These are phyloP conservation scores for Vandiemenella viatica DNA, from an alignment of 2,888 invertebrate genomes.

Conservation along the genomic window DNA sequence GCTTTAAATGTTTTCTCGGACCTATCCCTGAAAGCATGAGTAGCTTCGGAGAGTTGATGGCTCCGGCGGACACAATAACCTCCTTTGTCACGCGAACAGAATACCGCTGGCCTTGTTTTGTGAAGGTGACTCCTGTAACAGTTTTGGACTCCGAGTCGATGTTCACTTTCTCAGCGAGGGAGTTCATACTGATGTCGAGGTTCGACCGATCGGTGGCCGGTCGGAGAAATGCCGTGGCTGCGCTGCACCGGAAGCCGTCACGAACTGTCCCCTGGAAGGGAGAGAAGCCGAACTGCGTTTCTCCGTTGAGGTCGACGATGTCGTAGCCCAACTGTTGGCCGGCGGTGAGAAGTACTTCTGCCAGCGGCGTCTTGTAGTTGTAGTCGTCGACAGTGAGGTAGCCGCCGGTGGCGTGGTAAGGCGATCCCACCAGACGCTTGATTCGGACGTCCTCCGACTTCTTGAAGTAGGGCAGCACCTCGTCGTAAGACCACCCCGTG, in stretches of 20 bases:
- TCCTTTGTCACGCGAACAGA: slow-evolving; percentile 12
- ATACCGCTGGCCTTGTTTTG: slow-evolving; percentile 2
- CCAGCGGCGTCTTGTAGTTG: slow-evolving; percentile 6
- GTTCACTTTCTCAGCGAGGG: slow-evolving; percentile 20
- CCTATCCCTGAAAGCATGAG: slow-evolving; percentile 17
- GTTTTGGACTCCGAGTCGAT: slow-evolving; percentile 20
- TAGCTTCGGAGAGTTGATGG: slow-evolving; percentile 16
- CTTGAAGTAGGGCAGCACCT: slow-evolving; percentile 31
- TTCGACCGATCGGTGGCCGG: slow-evolving; percentile 17
- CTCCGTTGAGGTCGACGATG: slow-evolving; percentile 12
- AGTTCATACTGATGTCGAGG: slow-evolving; percentile 20
- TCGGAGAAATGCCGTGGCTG: slow-evolving; percentile 19
- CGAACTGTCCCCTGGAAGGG: slow-evolving; percentile 15
- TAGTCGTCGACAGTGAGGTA: slow-evolving; percentile 14
- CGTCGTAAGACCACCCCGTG: slow-evolving; percentile 30
- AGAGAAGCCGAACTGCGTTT: slow-evolving; percentile 13
- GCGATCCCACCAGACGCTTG: not conserved
- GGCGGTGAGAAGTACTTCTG: slow-evolving; percentile 17
- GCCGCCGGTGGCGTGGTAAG: slow-evolving; percentile 13
- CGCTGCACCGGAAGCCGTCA: slow-evolving; percentile 18
- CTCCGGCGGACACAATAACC: slow-evolving; percentile 17
- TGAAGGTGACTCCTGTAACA: slow-evolving; percentile 22
- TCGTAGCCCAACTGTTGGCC: slow-evolving; percentile 23
- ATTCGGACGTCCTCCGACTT: slow-evolving; percentile 19
- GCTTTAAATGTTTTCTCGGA: slow-evolving; percentile 11